Evolutionary conservation across 2,888 invertebrate species (phyloP).

Genomic region (Acrobasis repandana): DNA sequence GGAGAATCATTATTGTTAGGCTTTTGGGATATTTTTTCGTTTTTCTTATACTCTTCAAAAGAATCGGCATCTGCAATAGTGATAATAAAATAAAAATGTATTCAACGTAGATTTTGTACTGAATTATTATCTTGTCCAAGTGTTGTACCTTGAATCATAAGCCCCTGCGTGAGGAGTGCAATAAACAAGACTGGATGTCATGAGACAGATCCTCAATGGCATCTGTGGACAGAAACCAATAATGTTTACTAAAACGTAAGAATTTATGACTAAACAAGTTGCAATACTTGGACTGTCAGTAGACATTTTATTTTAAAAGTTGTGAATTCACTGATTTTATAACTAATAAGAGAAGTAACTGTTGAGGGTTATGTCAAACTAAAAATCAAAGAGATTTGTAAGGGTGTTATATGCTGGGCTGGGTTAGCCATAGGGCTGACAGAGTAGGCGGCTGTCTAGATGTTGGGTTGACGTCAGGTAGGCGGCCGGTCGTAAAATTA

Average conservation of each 20-base stretch:
- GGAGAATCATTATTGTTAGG: slow-evolving; percentile 47
- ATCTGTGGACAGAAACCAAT: slow-evolving; percentile 51
- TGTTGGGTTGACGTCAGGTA: too few relatives aligned
- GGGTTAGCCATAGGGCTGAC: too few relatives aligned
- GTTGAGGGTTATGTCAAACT: neutral
- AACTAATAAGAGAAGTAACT: too few relatives aligned
- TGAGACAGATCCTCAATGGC: slow-evolving; percentile 48
- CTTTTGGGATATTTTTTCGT: slow-evolving; percentile 54
- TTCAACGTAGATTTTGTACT: neutral
- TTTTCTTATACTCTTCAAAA: slow-evolving; percentile 87
- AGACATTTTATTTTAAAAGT: neutral
- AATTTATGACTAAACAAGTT: slow-evolving; percentile 25
- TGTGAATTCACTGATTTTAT: too few relatives aligned
- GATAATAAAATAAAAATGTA: slow-evolving; percentile 24
- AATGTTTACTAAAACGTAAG: slow-evolving; percentile 22
- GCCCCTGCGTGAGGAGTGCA: slow-evolving; percentile 39
- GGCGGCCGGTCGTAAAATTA: too few relatives aligned
- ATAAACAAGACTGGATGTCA: slow-evolving; percentile 45
- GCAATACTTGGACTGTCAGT: slow-evolving; percentile 39
- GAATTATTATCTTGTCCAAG: slow-evolving; percentile 34
- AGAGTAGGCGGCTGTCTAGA: too few relatives aligned
- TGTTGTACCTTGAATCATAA: slow-evolving; percentile 44
- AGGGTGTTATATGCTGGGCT: too few relatives aligned
- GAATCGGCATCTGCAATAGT: slow-evolving; percentile 84
- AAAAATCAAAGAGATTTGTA: too few relatives aligned